Base-by-base conservation (phyloP, 2,113 vertebrate species). In the Chloropsis hardwickii region DNA sequence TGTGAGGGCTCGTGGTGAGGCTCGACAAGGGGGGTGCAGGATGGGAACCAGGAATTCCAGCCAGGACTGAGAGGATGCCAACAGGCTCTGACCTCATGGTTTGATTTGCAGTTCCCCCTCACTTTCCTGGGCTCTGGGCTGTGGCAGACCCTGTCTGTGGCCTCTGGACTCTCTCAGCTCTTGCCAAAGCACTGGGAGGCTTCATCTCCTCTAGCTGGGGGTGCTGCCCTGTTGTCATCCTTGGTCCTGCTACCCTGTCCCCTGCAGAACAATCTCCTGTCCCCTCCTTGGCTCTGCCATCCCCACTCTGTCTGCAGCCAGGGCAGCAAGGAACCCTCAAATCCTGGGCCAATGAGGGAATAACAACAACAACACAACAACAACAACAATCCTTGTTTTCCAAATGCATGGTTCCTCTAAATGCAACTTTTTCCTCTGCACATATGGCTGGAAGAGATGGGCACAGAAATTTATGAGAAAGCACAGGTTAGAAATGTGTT, bases 401-500 rank as follows among this genome's bases (percentile, higher is more conserved):
- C 15, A 70, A 61, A 15, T 37, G 18, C 25, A 14, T 2, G 3
- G 5, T 7, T 85, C 29, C 40, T 77, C 50, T 25, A 37, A 77
- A 31, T 27, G 8, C 42, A 56, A 6, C n/a, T 15, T 67, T 27
- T 37, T 6, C 40, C 35, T 69, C 37, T 35, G 40, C 53, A 23
- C 25, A 6, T 45, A 56, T n/a, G 65, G 51, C 65, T 90, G 92
- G 61, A 85, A 91, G 37, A 60, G 16, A 31, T 28, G 56, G 35
- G 48, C 71, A n/a, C 65, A 81, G 84, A 51, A 87, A 72, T 67
- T 31, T 21, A 4, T 20, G 81, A 60, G 81, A 85, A 89, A 69
- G 31, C 69, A 56, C 17, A 60, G 77, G 90, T 81, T 81, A 89
- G 65, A 67, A 91, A 71, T 66, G 77, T 87, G 69, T 81, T 89